phyloP scores from a whole-genome alignment of 2,888 invertebrate species.

The Eutolmus rufibarbis region DNA sequence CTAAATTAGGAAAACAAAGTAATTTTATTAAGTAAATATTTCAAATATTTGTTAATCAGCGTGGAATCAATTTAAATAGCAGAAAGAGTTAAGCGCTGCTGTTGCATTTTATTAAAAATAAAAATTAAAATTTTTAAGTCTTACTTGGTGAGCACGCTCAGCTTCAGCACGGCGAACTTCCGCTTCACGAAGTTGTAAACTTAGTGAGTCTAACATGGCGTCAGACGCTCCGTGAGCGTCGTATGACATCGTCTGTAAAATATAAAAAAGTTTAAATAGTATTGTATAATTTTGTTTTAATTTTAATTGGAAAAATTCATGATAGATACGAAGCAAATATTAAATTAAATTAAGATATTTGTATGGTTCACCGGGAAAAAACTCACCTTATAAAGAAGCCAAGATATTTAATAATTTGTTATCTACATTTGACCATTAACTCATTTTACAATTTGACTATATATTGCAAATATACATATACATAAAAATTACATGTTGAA shows the following conservation, averaged over 20 bases:
- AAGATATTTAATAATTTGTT: too few relatives aligned
- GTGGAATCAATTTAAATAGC: background rate
- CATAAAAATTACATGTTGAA: too few relatives aligned
- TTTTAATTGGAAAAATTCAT: background rate
- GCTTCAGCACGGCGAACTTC: slow-evolving; percentile 79
- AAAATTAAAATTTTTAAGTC: slow-evolving; percentile 33
- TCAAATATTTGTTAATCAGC: background rate
- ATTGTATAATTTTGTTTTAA: background rate
- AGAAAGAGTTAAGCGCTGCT: background rate
- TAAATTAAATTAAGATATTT: background rate
- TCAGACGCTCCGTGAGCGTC: slow-evolving; percentile 52
- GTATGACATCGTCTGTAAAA: slow-evolving; percentile 58
- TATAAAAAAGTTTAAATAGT: background rate
- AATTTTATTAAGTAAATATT: background rate
- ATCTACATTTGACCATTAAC: too few relatives aligned
- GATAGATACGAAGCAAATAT: background rate
- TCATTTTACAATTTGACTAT: too few relatives aligned
- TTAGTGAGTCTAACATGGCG: slow-evolving; percentile 68
- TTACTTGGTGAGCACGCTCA: slow-evolving; percentile 74
- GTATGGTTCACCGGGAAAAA: background rate
- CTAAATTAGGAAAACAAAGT: background rate
- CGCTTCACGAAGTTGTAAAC: slow-evolving; percentile 79
- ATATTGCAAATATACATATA: too few relatives aligned
- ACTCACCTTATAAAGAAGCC: background rate
- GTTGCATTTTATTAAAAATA: background rate